Evolutionary conservation across 2,113 vertebrate species (phyloP).

Genomic region (Otocyon megalotis): DNA sequence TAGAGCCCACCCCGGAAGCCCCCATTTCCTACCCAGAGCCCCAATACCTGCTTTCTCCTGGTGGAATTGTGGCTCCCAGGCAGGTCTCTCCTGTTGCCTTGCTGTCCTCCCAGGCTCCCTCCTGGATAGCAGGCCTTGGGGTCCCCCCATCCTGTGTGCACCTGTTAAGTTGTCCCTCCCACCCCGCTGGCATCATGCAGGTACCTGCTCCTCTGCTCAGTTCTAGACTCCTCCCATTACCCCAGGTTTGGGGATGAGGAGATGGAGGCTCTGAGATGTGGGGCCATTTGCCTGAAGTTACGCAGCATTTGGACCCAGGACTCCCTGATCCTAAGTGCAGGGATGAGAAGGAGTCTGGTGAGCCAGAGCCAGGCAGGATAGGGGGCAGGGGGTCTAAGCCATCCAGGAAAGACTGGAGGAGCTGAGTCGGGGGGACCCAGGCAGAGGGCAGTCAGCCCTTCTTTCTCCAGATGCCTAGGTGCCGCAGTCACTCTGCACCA

Average conservation of each 20-base stretch:
- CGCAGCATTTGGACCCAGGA: background rate
- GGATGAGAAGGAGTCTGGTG: background rate
- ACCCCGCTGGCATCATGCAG: background rate
- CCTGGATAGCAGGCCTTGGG: background rate
- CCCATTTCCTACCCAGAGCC: background rate
- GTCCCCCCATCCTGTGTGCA: background rate
- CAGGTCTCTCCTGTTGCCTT: background rate
- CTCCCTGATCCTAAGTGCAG: background rate
- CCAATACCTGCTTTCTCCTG: background rate
- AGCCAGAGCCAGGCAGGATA: background rate
- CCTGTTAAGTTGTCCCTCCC: background rate
- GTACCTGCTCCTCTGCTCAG: background rate
- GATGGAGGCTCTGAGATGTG: background rate
- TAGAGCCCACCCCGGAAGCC: rapidly evolving
- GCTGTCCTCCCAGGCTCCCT: background rate
- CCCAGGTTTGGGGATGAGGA: background rate
- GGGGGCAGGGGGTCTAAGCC: background rate
- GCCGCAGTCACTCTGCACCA: background rate
- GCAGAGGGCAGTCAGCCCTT: background rate
- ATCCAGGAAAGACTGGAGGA: background rate
- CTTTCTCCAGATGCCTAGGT: background rate
- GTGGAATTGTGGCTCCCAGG: background rate
- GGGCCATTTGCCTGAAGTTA: background rate
- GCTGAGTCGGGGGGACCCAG: background rate
- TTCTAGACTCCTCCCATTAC: rapidly evolving